Evolutionary conservation across 2,797 vertebrate species (phyloP).

Genomic region (Microctenopoma lineatum): DNA sequence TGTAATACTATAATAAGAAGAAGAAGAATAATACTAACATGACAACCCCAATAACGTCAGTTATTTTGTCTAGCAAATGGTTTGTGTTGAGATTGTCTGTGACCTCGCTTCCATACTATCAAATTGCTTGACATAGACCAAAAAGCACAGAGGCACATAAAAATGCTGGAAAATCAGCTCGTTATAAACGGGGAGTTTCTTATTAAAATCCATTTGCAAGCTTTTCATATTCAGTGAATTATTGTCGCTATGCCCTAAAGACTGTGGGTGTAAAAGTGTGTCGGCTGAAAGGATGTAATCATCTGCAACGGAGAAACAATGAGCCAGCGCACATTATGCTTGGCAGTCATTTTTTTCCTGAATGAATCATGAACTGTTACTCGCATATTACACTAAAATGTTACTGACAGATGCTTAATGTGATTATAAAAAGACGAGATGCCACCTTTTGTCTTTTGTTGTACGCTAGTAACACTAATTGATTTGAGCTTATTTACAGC

Average conservation of each 20-base stretch:
- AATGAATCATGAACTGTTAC: slow-evolving; percentile 44
- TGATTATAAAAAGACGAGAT: slow-evolving; percentile 24
- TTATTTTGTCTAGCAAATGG: too few species aligned
- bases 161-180: not conserved
- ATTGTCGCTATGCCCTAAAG: slow-evolving; percentile 14
- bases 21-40: too few species aligned
- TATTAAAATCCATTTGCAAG: slow-evolving; percentile 1
- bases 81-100: too few species aligned
- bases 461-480: slow-evolving; percentile 17
- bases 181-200: not conserved
- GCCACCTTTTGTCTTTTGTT: slow-evolving; percentile 8
- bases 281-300: slow-evolving; percentile 30
- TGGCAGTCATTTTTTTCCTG: slow-evolving; percentile 40
- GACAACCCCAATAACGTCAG: too few species aligned
- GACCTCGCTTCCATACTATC: not conserved
- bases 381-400: slow-evolving; percentile 27
- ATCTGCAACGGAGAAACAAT: slow-evolving; percentile 54
- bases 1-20: too few species aligned
- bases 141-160: not conserved
- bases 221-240: slow-evolving; percentile 8
- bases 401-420: slow-evolving; percentile 65
- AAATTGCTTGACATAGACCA: not conserved
- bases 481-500: slow-evolving; percentile 7
- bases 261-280: not conserved
- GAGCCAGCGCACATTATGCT: slow-evolving; percentile 50